Evolutionary conservation across 2,797 vertebrate species (phyloP), one percentile per base, ranked within the genome.

Genomic region (Furcifer pardalis): DNA sequence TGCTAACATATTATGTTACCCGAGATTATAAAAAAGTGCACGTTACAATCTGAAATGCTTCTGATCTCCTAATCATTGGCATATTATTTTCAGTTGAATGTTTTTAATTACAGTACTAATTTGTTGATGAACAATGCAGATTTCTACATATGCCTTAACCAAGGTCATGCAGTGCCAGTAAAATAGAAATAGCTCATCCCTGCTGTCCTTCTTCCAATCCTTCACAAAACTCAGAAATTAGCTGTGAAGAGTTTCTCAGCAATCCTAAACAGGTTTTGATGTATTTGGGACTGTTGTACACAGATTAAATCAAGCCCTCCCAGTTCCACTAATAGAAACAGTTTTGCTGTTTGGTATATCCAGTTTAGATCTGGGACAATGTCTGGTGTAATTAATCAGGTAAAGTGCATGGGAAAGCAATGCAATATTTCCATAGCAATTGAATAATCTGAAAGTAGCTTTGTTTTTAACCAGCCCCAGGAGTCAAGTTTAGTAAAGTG

Each of bases 401-500:
- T 19, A 79, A 32, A 88, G 82, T 72, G 25, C 52, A 81, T 65
- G 85, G 80, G 40, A 25, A 42, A 30, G 46, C 44, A 83, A 52
- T 1, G 82, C 60, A 87, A 77, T 80, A 35, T 82, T 7, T 12
- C 46, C 7, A 40, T 63, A n/a, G 7, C 32, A 72, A 59, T 85
- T 77, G 5, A 12, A 84, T 76, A 84, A 89, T 89, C 77, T 87
- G 84, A 90, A 71, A 1, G 84, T 49, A 52, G n/a, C 10, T 63
- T 15, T 66, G 19, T 79, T 79, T 65, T 42, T 32, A n/a, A 6
- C 63, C 15, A 68, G 7, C 68, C 25, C 30, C 62, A 49, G 10
- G 15, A 52, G 32, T 37, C 19, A 30, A 32, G 30, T 66, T 66
- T 12, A 79, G 10, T 42, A 79, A 46, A 49, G 10, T 79, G 17